Evolutionary conservation across 1,140 invertebrate species (phyloP), one percentile per base, ranked within the genome.

Genomic region (Aricia agestis): DNA sequence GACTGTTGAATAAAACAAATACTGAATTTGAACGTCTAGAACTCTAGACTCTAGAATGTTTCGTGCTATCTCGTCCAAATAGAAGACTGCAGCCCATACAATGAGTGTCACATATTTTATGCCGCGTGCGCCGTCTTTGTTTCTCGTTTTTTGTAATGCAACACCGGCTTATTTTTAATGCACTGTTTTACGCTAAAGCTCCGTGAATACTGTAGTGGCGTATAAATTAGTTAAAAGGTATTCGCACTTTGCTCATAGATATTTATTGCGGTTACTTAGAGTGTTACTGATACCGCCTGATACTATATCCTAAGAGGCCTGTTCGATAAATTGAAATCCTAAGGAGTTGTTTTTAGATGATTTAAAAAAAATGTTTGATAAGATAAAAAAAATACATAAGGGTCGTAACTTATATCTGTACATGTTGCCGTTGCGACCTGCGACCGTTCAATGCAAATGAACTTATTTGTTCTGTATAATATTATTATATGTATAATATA

Each of bases 1-100:
- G 66, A 66, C 70, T 70, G 69, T 69, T 76, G 72, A 73, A 75
- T 74, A 76, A 76, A 77, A 75, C 75, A 73, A 76, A 77, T 72
- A 71, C 76, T 71, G 65, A 69, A 73, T 72, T 68, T 66, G 65
- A 63, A 72, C 42, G 63, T 68, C 73, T 69, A 74, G 25, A 25
- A 25, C 25, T 25, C 25, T 25, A 25, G 25, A 25, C 25, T 25
- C 25, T 25, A 25, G 68, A 76, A 74, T 76, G 66, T 73, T 73
- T 45, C 72, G 69, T 69, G 68, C 68, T 58, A 69, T 69, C 68
- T 69, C 58, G 52, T 57, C 57, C 68, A 69, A 69, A 69, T 69
- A 69, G 58, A 69, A 25, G 68, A 69, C 57, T 42, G 59, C 68
- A 63, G 59, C 32, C 57, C 58, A 69, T 69, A 69, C 68, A 69